Conservation (phyloP, 2,113 vertebrate genomes). For the Brachionichthys hirsutus region DNA sequence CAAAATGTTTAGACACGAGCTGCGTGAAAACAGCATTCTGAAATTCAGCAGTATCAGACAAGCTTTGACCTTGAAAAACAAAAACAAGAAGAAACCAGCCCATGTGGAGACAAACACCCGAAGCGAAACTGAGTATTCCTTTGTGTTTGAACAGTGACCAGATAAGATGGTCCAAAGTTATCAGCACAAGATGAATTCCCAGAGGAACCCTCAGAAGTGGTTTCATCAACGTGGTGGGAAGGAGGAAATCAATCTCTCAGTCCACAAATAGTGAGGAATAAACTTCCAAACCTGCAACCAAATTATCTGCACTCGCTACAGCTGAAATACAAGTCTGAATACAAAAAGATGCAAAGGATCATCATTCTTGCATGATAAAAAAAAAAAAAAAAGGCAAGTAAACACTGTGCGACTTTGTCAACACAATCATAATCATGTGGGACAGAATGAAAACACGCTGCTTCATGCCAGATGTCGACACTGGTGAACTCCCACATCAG, state of each 20-base stretch:
- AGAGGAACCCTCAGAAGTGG: constrained; percentile 54
- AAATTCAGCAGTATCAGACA: constrained; percentile 54
- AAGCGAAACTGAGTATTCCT: constrained; percentile 68
- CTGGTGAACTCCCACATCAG: constrained; percentile 12
- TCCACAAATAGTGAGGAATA: constrained; percentile 64
- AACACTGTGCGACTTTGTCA: constrained; percentile 48
- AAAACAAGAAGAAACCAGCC: constrained; percentile 63
- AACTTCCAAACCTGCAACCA: constrained; percentile 48
- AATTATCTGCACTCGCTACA: constrained; percentile 39
- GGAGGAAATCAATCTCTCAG: constrained; percentile 67
- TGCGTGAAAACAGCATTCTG: constrained; percentile 22
- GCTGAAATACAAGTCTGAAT: constrained; percentile 16
- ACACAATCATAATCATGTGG: constrained; percentile 50
- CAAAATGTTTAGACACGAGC: constrained; percentile 11
- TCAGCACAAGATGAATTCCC: constrained; percentile 74
- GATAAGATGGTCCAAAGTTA: constrained; percentile 78
- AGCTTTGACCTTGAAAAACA: constrained; percentile 72
- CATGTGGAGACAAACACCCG: constrained; percentile 67
- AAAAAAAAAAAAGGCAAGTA: constrained; percentile 18
- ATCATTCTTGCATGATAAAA: constrained; percentile 12
- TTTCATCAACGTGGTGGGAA: constrained; percentile 65
- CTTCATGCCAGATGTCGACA: constrained; percentile 17
- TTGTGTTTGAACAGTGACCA: constrained; percentile 75
- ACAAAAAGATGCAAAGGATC: constrained; percentile 14
- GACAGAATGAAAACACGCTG: constrained; percentile 38